phyloP scores from a whole-genome alignment of 2,113 vertebrate species.

The Excalfactoria chinensis region DNA sequence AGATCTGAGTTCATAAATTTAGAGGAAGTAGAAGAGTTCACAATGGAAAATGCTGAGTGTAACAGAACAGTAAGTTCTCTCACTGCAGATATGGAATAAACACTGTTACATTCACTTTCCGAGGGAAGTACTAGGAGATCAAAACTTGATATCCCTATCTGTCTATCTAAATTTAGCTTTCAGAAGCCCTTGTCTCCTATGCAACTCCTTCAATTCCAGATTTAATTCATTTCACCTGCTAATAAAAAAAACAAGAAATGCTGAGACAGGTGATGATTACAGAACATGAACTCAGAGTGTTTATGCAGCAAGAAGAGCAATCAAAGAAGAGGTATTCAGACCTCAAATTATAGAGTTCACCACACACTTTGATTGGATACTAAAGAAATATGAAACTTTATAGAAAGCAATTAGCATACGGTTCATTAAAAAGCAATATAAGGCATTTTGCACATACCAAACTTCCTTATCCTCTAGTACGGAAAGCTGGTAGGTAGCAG shows the following conservation, averaged over 20 bases:
- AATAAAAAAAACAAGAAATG: not conserved
- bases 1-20: not conserved
- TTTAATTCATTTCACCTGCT: not conserved
- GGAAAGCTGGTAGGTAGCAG: not conserved
- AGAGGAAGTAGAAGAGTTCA: not conserved
- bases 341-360: not conserved
- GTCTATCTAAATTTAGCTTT: not conserved
- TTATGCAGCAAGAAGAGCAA: not conserved
- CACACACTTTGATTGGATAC: not conserved
- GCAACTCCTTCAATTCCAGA: not conserved
- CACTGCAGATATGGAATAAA: not conserved
- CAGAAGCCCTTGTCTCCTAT: not conserved
- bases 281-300: not conserved
- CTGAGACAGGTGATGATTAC: not conserved
- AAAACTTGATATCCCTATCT: not conserved
- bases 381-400: not conserved
- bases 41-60: not conserved
- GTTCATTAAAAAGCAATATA: not conserved
- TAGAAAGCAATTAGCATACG: not conserved
- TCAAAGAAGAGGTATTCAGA: not conserved
- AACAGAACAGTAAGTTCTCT: not conserved
- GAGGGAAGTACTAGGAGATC: not conserved
- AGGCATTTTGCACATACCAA: not conserved
- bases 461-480: not conserved
- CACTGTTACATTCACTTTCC: not conserved